phyloP scores from a whole-genome alignment of 2,113 vertebrate genomes.

The Mus pahari region DNA sequence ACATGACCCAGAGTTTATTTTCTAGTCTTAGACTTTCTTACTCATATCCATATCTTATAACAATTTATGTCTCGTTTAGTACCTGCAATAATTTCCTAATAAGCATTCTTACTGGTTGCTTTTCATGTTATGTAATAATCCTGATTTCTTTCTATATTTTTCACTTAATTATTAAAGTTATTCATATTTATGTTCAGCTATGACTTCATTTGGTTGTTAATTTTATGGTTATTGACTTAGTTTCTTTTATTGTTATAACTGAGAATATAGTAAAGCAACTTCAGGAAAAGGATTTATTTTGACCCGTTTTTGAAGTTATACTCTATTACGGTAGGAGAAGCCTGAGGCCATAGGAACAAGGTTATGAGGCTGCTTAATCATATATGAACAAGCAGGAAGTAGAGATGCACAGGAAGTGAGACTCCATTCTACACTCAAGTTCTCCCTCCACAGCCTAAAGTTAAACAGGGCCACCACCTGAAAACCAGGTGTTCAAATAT shows the following conservation, averaged over 20 bases:
- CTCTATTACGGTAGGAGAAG: not conserved
- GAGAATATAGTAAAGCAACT: not conserved
- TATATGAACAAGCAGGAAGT: not conserved
- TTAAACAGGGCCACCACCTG: no score
- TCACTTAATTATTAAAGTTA: not conserved
- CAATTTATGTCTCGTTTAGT: not conserved
- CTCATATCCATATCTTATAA: not conserved
- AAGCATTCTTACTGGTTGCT: not conserved
- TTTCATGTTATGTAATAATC: not conserved
- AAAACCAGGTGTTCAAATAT: not conserved
- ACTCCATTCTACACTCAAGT: not conserved
- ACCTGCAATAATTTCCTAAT: not conserved
- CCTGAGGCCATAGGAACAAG: not conserved
- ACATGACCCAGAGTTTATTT: not conserved
- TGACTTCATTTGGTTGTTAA: not conserved
- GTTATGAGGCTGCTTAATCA: not conserved
- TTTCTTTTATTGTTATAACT: not conserved
- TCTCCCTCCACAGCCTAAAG: not conserved
- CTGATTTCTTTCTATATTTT: not conserved
- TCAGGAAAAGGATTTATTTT: not conserved
- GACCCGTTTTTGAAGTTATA: not conserved
- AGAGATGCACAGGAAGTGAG: not conserved
- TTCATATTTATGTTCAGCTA: not conserved
- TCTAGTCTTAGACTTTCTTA: not conserved
- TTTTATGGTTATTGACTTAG: not conserved